These are phyloP conservation scores for Cheilosia vernalis DNA, from an alignment of 2,888 invertebrate genomes.

Conservation along the genomic window DNA sequence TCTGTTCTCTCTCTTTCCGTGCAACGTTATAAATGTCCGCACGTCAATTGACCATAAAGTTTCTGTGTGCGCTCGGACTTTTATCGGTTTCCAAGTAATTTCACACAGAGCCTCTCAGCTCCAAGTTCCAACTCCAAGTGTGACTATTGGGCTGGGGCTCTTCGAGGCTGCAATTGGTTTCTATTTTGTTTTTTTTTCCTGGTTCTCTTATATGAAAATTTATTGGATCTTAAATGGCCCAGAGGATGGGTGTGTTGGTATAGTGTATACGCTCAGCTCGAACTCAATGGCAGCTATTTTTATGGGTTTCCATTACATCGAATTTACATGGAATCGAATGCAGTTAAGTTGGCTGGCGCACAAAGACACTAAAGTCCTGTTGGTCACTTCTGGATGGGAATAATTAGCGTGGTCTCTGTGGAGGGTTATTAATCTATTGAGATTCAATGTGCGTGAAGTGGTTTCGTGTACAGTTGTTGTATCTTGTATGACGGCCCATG, in stretches of 20 bases:
- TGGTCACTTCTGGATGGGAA: constrained; percentile 56
- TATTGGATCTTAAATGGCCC: constrained; percentile 74
- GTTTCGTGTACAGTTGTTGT: constrained; percentile 23
- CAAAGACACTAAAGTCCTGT: constrained; percentile 10
- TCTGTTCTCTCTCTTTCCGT: not conserved
- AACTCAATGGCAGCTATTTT: constrained; percentile 67
- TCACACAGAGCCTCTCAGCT: constrained; percentile 55
- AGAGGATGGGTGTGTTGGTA: constrained; percentile 44
- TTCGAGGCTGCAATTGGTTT: constrained; percentile 5
- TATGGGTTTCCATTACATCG: constrained; percentile 75
- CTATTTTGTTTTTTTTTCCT: constrained; percentile 27
- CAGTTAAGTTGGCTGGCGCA: constrained; percentile 61
- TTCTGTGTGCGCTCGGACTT: constrained; percentile 67
- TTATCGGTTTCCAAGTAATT: constrained; percentile 74
- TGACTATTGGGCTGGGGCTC: constrained; percentile 26
- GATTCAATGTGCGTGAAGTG: constrained; percentile 64
- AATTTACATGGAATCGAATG: constrained; percentile 74
- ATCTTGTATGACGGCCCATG: constrained; percentile 30
- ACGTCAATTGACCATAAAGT: constrained; percentile 75
- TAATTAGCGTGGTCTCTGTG: constrained; percentile 68
- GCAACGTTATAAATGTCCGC: constrained; percentile 71
- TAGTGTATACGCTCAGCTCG: constrained; percentile 9
- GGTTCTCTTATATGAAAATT: constrained; percentile 69
- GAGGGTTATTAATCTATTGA: constrained; percentile 70
- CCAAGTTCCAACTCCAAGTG: constrained; percentile 46